Conservation (phyloP, 2,113 vertebrate genomes). For the Asarcornis scutulata region DNA sequence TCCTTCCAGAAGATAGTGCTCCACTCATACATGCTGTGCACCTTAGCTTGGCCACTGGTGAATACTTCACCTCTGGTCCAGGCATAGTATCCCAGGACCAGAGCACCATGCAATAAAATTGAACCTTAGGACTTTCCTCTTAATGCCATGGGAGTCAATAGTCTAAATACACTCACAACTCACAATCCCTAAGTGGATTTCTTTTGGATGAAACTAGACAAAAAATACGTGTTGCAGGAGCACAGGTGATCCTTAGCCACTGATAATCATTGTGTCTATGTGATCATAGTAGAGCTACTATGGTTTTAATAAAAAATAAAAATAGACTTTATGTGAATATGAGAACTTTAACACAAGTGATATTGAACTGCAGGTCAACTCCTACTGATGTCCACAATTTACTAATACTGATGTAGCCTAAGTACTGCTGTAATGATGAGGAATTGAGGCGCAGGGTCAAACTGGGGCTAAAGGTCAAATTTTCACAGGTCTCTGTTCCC, state of each 20-base stretch:
- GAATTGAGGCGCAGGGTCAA: neutral
- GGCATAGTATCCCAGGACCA: neutral
- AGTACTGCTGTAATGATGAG: neutral
- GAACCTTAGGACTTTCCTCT: neutral
- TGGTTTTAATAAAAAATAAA: neutral
- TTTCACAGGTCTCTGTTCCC: neutral
- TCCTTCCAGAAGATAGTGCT: neutral
- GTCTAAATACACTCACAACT: neutral
- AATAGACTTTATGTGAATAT: neutral
- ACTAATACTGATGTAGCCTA: neutral
- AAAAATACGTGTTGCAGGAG: neutral
- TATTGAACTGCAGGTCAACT: neutral
- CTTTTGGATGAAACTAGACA: neutral
- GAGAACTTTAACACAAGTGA: neutral
- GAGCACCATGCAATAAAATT: neutral
- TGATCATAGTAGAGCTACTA: neutral
- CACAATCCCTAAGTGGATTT: neutral
- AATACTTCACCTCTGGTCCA: neutral
- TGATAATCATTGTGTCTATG: neutral
- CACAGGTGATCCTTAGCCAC: neutral
- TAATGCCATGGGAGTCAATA: neutral
- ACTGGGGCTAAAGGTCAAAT: neutral
- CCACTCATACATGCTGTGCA: rapidly evolving
- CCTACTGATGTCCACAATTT: neutral
- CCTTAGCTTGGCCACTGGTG: neutral